Evolutionary conservation across 2,888 invertebrate genomes (phyloP).

Genomic region (Azorinus chamasolen): DNA sequence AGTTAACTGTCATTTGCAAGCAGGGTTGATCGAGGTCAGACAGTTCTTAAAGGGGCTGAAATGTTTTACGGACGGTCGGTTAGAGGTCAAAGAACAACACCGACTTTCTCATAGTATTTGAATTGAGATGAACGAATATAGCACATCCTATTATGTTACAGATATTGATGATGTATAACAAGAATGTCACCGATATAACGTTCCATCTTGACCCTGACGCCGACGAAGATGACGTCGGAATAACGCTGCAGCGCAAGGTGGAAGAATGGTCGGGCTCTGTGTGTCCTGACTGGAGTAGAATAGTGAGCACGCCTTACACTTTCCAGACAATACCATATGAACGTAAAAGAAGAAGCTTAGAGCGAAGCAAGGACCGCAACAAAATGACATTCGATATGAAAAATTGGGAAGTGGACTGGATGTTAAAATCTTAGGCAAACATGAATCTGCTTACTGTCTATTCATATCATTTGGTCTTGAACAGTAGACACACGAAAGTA

Average conservation of each 20-base stretch:
- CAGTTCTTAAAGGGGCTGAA: too few relatives aligned
- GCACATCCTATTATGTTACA: slow-evolving; percentile 36
- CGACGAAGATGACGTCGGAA: slow-evolving; percentile 56
- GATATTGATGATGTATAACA: slow-evolving; percentile 73
- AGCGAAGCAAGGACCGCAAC: slow-evolving; percentile 66
- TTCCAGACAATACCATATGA: slow-evolving; percentile 51
- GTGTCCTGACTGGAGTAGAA: slow-evolving; percentile 67
- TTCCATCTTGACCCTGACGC: slow-evolving; percentile 61
- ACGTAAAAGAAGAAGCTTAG: slow-evolving; percentile 61
- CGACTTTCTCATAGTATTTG: too few relatives aligned
- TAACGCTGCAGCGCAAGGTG: slow-evolving; percentile 64
- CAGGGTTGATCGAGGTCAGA: too few relatives aligned
- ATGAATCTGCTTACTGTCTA: too few relatives aligned
- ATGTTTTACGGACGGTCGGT: too few relatives aligned
- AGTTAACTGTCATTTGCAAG: too few relatives aligned
- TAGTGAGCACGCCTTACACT: slow-evolving; percentile 63
- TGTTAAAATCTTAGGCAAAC: slow-evolving; percentile 51
- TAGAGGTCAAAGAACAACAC: too few relatives aligned
- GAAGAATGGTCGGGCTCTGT: slow-evolving; percentile 66
- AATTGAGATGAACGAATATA: too few relatives aligned
- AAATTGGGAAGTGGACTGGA: slow-evolving; percentile 74
- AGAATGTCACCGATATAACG: slow-evolving; percentile 55
- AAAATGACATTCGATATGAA: slow-evolving; percentile 57
- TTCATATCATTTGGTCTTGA: too few relatives aligned
- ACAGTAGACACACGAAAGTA: too few relatives aligned